Evolutionary conservation across 2,113 vertebrate genomes (phyloP).

Genomic region (Heterotilapia buettikoferi): DNA sequence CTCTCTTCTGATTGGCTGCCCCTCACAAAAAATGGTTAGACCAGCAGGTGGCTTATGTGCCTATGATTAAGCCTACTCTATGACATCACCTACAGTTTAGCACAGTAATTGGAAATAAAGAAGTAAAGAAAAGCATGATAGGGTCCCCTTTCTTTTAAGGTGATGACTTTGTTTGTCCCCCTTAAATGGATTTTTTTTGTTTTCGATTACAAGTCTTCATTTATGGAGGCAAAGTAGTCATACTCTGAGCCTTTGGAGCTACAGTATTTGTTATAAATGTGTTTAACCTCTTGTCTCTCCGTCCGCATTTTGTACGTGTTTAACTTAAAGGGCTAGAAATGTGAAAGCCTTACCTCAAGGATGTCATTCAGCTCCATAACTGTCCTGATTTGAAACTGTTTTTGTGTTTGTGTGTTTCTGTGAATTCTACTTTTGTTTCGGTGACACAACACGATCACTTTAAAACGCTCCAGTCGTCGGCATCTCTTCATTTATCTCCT

Average conservation of each 20-base stretch:
- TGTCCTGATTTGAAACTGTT: not conserved
- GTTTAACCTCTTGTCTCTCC: slow-evolving; percentile 17
- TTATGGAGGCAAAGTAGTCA: not conserved
- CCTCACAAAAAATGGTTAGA: not conserved
- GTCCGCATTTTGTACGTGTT: slow-evolving; percentile 18
- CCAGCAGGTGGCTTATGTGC: not conserved
- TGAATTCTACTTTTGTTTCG: slow-evolving; percentile 13
- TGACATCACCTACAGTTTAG: not conserved
- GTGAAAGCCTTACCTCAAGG: slow-evolving; percentile 45
- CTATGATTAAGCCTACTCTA: not conserved
- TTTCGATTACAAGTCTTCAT: not conserved
- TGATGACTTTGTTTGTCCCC: not conserved
- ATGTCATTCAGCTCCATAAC: slow-evolving; percentile 17
- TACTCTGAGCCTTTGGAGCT: not conserved
- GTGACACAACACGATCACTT: not conserved
- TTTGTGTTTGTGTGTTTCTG: not conserved
- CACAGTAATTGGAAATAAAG: not conserved
- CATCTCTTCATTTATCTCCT: slow-evolving; percentile 19
- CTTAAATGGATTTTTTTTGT: not conserved
- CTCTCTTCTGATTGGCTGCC: not conserved
- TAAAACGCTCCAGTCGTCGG: not conserved
- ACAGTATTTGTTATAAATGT: slow-evolving; percentile 26
- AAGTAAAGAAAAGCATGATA: not conserved
- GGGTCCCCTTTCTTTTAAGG: not conserved
- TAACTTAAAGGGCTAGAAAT: slow-evolving; percentile 43